Conservation (phyloP, 1,140 invertebrate species). For the Argopecten irradians region DNA sequence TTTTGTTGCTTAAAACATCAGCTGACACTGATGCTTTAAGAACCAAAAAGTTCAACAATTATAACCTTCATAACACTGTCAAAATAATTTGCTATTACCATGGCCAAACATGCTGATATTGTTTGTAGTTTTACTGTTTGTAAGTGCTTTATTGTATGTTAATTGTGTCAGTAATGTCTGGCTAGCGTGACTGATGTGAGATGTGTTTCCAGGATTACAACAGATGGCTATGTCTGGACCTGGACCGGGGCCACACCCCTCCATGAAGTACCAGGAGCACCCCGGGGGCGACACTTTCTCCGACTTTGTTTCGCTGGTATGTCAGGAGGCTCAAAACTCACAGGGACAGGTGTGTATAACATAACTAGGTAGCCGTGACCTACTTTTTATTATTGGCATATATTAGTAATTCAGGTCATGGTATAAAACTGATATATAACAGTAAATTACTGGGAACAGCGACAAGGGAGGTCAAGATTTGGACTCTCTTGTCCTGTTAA, state of each 20-base stretch:
- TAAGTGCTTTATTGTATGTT: background rate
- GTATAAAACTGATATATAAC: background rate
- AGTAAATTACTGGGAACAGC: slow-evolving; percentile 15
- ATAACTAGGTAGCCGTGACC: slow-evolving; percentile 20
- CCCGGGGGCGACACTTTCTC: slow-evolving; percentile 88
- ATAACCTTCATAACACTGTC: no score
- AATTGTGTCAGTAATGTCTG: background rate
- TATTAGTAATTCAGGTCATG: background rate
- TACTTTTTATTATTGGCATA: slow-evolving; percentile 14
- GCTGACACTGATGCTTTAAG: no score
- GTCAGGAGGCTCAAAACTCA: slow-evolving; percentile 92
- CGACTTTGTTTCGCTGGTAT: slow-evolving; percentile 97
- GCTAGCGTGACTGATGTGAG: background rate
- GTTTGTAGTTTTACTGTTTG: background rate
- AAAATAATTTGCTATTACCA: no score
- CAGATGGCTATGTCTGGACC: slow-evolving; percentile 51
- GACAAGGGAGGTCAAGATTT: background rate
- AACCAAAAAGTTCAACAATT: no score
- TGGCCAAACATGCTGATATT: background rate
- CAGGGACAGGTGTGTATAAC: slow-evolving; percentile 84
- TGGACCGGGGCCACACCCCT: slow-evolving; percentile 40
- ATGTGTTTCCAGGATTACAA: slow-evolving; percentile 49
- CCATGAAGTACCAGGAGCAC: slow-evolving; percentile 84
- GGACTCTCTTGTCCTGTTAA: background rate
- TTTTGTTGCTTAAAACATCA: no score